A percentile compares a stretch with the other conserved stretches of the same genome.
Conservation (phyloP, 2,888 invertebrate genomes). For the Melinaea menophilus region DNA sequence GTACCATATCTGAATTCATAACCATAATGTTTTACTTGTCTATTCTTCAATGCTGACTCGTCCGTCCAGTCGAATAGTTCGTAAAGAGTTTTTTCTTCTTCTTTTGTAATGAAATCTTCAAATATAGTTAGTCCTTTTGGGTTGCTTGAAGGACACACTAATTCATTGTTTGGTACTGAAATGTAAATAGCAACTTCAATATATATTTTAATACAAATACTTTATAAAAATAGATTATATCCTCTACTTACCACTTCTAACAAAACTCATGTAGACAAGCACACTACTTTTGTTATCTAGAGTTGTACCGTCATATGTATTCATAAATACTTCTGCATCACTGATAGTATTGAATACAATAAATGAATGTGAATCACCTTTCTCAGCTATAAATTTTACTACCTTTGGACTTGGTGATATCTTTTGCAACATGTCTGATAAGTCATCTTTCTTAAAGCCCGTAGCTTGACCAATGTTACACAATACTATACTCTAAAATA, state of each 20-base stretch:
- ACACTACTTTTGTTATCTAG: slow-evolving; percentile 63
- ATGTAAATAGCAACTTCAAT: slow-evolving; percentile 27
- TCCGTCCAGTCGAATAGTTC: slow-evolving; percentile 75
- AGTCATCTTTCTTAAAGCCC: slow-evolving; percentile 82
- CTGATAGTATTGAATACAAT: slow-evolving; percentile 75
- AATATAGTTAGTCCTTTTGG: slow-evolving; percentile 85
- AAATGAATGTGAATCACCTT: slow-evolving; percentile 90
- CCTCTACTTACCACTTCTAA: slow-evolving; percentile 19
- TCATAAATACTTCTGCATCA: slow-evolving; percentile 77
- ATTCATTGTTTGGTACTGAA: slow-evolving; percentile 61
- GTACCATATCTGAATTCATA: slow-evolving; percentile 93
- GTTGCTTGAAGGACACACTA: slow-evolving; percentile 51
- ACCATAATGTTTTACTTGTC: slow-evolving; percentile 93
- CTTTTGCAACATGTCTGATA: slow-evolving; percentile 78
- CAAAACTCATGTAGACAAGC: slow-evolving; percentile 28
- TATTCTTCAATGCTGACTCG: slow-evolving; percentile 81
- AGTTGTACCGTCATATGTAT: slow-evolving; percentile 78
- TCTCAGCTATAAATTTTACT: slow-evolving; percentile 82
- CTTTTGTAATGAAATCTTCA: slow-evolving; percentile 82
- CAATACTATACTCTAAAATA: slow-evolving; percentile 82
- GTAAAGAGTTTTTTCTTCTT: slow-evolving; percentile 82
- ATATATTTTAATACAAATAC: neutral
- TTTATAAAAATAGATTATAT: neutral
- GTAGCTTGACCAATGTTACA: slow-evolving; percentile 93
- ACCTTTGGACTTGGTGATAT: slow-evolving; percentile 74